Conservation (phyloP, 2,888 invertebrate genomes). For the Drosophila cracens region DNA sequence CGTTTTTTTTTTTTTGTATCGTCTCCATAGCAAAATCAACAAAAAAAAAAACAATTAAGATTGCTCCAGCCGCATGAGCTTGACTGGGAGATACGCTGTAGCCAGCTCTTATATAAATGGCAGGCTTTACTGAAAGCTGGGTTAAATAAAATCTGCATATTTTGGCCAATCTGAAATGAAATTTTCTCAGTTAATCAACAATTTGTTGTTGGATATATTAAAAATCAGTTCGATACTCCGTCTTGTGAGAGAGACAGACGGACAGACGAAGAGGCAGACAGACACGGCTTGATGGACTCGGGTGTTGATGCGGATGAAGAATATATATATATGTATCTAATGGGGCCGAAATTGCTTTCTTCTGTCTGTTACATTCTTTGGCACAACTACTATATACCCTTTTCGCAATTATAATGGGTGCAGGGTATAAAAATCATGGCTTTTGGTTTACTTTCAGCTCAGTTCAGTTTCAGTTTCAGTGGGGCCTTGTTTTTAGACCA, state of each 20-base stretch:
- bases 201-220: background rate
- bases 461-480: conserved; percentile 8
- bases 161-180: background rate
- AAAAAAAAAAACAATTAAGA: conserved; percentile 24
- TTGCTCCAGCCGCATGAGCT: background rate
- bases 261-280: background rate
- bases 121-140: background rate
- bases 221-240: background rate
- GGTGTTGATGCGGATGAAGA: background rate
- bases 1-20: conserved; percentile 40
- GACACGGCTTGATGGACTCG: background rate
- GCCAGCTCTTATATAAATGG: background rate
- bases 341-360: background rate
- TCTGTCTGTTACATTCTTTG: background rate
- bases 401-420: background rate
- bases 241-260: background rate
- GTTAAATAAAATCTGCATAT: no score
- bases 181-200: background rate
- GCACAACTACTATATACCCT: background rate
- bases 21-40: conserved; percentile 79
- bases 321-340: background rate
- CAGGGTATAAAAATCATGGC: conserved; percentile 23
- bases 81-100: background rate
- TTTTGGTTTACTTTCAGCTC: conserved; percentile 26
- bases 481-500: conserved; percentile 2